These are phyloP conservation scores for Thalassoma bifasciatum DNA, from an alignment of 2,113 vertebrate species.

Conservation along the genomic window DNA sequence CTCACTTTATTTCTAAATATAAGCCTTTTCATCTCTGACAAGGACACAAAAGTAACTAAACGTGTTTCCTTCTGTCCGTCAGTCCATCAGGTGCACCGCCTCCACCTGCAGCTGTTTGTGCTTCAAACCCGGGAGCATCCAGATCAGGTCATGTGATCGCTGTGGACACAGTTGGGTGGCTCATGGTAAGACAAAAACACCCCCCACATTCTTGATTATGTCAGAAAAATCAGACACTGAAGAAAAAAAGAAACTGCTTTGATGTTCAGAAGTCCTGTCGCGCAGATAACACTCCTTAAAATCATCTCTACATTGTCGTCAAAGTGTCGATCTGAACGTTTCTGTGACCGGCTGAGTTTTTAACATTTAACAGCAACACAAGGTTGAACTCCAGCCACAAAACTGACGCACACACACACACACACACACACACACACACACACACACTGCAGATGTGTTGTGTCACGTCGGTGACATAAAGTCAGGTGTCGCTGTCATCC, in stretches of 20 bases:
- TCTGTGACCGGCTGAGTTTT: too few relatives aligned
- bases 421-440: constrained; percentile 7
- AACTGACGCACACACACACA: neutral
- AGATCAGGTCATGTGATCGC: constrained; percentile 66
- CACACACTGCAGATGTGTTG: constrained; percentile 45
- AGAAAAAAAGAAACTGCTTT: too few relatives aligned
- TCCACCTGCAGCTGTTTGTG: constrained; percentile 58
- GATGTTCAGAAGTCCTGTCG: too few relatives aligned
- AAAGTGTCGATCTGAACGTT: too few relatives aligned
- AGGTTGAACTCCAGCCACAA: constrained; percentile 18
- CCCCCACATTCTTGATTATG: too few relatives aligned
- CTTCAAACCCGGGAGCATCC: constrained; percentile 56
- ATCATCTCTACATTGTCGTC: too few relatives aligned
- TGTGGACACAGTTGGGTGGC: constrained; percentile 74
- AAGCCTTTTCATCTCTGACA: too few relatives aligned
- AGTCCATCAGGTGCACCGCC: constrained; percentile 52
- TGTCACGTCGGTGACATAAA: constrained; percentile 50
- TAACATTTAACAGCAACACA: neutral
- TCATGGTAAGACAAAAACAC: constrained; percentile 52
- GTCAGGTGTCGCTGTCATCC: constrained; percentile 70
- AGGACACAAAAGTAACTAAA: too few relatives aligned
- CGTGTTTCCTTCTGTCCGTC: neutral
- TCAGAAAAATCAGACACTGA: too few relatives aligned
- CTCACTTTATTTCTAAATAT: too few relatives aligned
- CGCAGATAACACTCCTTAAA: too few relatives aligned